Base-by-base conservation (phyloP, 2,888 invertebrate species). In the Conchocele bisecta region DNA sequence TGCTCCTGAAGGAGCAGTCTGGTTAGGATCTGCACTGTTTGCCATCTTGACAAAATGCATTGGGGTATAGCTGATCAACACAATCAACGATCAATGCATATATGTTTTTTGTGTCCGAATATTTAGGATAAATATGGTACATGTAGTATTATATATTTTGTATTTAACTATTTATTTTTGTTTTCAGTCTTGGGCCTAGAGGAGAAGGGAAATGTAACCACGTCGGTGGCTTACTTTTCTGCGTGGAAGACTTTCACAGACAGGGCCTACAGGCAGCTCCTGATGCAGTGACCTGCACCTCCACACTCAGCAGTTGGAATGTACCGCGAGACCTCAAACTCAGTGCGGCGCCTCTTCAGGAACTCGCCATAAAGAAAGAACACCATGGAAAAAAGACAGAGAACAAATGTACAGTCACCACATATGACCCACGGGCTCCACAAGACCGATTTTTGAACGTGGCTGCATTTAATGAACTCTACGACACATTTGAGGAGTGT, bases 161-260 rank as follows among this genome's bases (percentile, higher is more conserved):
- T 15, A 26, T 22, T 20, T 24, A 39, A 29, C 42, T 33, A 2
- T 29, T 6, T 31, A 20, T 50, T 0, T 37, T 29, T 46, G 28
- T 29, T 66, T 66, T 50, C 60, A 71, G 61, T 4, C 42, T 61
- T 13, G 72, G 61, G 4, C 35, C 46, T n/a, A 39, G 39, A 22
- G 72, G 57, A 20, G 44, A 20, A 20, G 57, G 53, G 2, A 61
- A 72, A 17, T 72, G 72, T 35, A 63, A 72, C 53, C 63, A 72
- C 29, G 26, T 61, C 11, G 66, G 66, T 1, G 51, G 66, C 4
- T 9, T 72, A 5, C 33, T 72, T 15, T 66, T 72, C 37, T 50
- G 44, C 24, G 44, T 67, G 1, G 48, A 60, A 3, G 57, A 51
- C 29, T 72, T 72, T 31, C 17, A 26, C 31, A 5, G 35, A 5